Conservation (phyloP, 2,888 invertebrate species). For the Tenthredo livida region DNA sequence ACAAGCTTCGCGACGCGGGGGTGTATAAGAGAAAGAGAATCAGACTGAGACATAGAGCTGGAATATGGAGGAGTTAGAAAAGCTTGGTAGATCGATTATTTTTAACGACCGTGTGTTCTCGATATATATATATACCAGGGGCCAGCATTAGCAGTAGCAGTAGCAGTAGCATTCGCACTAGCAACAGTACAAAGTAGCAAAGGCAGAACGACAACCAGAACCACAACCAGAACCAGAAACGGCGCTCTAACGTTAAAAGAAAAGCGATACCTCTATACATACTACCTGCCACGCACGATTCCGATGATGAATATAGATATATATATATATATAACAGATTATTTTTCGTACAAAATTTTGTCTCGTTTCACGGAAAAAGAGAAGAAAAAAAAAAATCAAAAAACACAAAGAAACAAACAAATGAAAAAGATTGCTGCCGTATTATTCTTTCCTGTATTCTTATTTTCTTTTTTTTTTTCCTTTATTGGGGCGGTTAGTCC, state of each 20-base stretch:
- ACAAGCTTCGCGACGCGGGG: not conserved
- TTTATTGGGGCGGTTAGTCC: not conserved
- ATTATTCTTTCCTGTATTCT: too few relatives aligned
- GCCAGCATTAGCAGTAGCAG: not conserved
- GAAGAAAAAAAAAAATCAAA: not conserved
- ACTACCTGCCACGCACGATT: not conserved
- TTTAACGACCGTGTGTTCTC: constrained; percentile 45
- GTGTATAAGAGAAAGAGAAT: not conserved
- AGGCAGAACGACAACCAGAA: too few relatives aligned
- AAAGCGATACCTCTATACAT: not conserved
- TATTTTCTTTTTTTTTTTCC: not conserved
- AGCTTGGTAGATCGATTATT: constrained; percentile 47
- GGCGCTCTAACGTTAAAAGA: not conserved
- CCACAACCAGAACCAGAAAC: not conserved
- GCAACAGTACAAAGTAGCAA: not conserved
- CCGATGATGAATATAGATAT: not conserved
- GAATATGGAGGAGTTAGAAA: not conserved
- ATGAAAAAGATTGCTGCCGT: not conserved
- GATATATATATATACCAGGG: not conserved
- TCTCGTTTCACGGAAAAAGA: not conserved
- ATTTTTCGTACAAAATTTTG: not conserved
- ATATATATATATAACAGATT: too few relatives aligned
- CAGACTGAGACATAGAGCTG: not conserved
- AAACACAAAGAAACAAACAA: not conserved
- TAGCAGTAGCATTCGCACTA: not conserved